Evolutionary conservation across 64 coral and sea anemone genomes (phyloP), one percentile per base, ranked within the genome.

Genomic region (Stichodactyla mertensii): DNA sequence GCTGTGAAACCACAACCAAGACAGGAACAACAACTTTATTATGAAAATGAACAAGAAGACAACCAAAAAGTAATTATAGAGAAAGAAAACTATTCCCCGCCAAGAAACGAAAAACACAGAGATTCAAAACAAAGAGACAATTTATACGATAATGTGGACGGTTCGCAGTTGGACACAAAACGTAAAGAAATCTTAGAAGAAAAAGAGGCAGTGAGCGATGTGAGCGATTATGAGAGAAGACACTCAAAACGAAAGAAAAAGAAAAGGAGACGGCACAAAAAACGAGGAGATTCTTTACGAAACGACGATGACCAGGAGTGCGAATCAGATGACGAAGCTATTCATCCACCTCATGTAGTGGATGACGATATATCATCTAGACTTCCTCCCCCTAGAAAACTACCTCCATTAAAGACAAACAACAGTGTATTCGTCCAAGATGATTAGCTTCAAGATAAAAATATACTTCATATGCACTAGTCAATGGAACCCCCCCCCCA

Each of bases 361-460:
- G 36, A 52, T 52, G 78, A 16, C 12, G 78, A 81, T 53, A 81
- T 81, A 55, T 55, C 53, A 5, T 81, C 78, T 8, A 81, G 78
- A 81, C 78, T 81, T 0, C 78, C 78, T 0, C 78, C 78, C 16
- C 78, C 78, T 20, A 81, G 78, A 81, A 81, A 81, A 19, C 51
- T 81, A 54, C 78, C 78, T 19, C 78, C 78, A 12, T 10, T 81
- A 14, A 81, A 51, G 53, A 81, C 31, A 81, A 52, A 81, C 51
- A 55, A 81, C 15, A 19, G 0, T 16, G 67, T 9, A 16, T 22
- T 71, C 20, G 3, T 45, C 36, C 1, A 45, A 45, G 67, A 22
- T 19, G 67, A 71, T 71, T 27, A 71, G 56, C 4, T 58, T 9
- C 56, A 9, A 58, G 36, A 45, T 45, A 2, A 45, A 45, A 45